Evolutionary conservation across 2,113 vertebrate genomes (phyloP).

Genomic region (Puntigrus tetrazona): DNA sequence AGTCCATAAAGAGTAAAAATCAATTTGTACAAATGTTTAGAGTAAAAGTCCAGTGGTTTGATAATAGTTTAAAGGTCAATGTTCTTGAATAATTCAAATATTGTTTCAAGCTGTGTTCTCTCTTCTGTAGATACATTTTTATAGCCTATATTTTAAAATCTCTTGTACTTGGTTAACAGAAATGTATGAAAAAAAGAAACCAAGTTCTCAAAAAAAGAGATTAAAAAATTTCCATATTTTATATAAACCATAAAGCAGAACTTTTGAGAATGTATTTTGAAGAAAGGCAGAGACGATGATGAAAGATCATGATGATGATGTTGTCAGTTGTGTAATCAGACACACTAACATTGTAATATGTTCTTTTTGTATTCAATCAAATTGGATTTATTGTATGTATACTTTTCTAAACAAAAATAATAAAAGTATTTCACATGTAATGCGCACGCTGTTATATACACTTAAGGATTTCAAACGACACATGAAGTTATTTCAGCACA

Average conservation of each 20-base stretch:
- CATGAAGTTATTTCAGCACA: background rate
- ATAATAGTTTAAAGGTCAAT: background rate
- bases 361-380: constrained; percentile 41
- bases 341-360: constrained; percentile 43
- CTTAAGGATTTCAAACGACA: background rate
- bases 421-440: constrained; percentile 49
- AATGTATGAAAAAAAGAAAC: background rate
- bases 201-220: background rate
- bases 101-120: background rate
- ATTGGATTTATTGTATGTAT: constrained; percentile 46
- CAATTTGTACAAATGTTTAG: background rate
- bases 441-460: background rate
- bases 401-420: constrained; percentile 42
- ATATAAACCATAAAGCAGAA: background rate
- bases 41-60: background rate
- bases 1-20: background rate
- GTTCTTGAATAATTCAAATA: background rate
- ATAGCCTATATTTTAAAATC: background rate
- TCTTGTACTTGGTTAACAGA: background rate
- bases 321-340: constrained; percentile 45
- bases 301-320: constrained; percentile 16
- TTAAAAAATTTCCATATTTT: background rate
- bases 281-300: background rate
- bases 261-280: background rate
- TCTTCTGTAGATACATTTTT: background rate